A percentile compares a stretch with the other conserved stretches of the same genome.
Evolutionary conservation across 2,113 vertebrate species (phyloP).

Genomic region (Mus musculus): DNA sequence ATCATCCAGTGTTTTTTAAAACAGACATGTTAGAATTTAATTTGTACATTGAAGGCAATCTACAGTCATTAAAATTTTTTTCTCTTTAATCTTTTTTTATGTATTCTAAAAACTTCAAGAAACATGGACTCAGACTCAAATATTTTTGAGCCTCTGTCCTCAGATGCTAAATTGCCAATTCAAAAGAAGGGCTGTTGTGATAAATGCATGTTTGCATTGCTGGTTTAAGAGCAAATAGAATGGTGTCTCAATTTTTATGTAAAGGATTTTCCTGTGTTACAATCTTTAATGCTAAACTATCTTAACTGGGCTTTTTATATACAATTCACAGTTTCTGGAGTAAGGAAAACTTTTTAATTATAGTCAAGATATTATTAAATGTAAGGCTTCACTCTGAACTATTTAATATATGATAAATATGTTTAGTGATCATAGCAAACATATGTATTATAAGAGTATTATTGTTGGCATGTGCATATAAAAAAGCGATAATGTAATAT

Average conservation of each 20-base stretch:
- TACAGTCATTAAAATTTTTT: conserved; percentile 4
- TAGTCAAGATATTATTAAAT: not conserved
- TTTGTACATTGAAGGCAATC: not conserved
- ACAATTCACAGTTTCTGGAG: not conserved
- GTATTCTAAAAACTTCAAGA: not conserved
- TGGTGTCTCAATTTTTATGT: not conserved
- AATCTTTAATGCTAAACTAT: not conserved
- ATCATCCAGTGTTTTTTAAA: not conserved
- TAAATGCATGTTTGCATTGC: not conserved
- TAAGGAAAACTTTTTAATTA: not conserved
- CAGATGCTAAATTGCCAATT: not conserved
- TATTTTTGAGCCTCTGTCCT: not conserved
- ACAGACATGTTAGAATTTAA: not conserved
- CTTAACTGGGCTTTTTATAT: not conserved
- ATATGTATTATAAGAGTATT: no score
- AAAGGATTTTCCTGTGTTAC: not conserved
- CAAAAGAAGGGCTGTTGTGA: not conserved
- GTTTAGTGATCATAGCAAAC: not conserved
- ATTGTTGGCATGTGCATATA: not conserved
- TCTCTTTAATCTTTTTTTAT: not conserved
- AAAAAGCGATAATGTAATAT: not conserved
- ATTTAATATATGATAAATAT: not conserved
- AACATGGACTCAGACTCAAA: not conserved
- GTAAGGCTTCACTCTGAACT: not conserved
- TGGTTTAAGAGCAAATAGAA: not conserved